A percentile compares a stretch with the other conserved stretches of the same genome.
Conservation (phyloP, 2,113 vertebrate genomes). For the Tympanuchus pallidicinctus region DNA sequence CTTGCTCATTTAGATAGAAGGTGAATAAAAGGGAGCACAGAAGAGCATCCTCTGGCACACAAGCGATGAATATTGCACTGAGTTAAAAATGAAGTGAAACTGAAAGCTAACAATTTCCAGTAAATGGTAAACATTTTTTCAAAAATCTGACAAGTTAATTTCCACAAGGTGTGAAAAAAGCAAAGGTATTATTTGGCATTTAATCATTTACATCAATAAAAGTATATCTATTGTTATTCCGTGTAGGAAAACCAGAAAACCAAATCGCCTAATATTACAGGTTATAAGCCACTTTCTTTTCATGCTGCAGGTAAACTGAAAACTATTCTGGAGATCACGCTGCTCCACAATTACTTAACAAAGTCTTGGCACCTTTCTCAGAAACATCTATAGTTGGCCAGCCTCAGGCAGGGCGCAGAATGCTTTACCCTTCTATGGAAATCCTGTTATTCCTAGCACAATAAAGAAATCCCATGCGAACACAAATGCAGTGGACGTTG, state of each 20-base stretch:
- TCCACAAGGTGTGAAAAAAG: background rate
- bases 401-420: background rate
- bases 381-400: background rate
- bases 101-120: slow-evolving; percentile 7
- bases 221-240: background rate
- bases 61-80: background rate
- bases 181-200: background rate
- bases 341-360: background rate
- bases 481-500: background rate
- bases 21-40: background rate
- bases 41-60: background rate
- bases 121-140: slow-evolving; percentile 11
- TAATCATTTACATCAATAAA: background rate
- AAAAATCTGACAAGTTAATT: background rate
- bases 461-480: slow-evolving; percentile 26
- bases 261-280: fast-evolving
- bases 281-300: background rate
- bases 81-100: slow-evolving; percentile 28
- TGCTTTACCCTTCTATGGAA: slow-evolving; percentile 44
- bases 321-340: background rate
- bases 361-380: background rate
- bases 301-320: background rate
- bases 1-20: background rate
- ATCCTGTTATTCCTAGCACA: slow-evolving; percentile 14
- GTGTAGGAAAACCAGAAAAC: background rate